phyloP scores from a whole-genome alignment of 2,888 invertebrate species.

The Drosophila limbata region DNA sequence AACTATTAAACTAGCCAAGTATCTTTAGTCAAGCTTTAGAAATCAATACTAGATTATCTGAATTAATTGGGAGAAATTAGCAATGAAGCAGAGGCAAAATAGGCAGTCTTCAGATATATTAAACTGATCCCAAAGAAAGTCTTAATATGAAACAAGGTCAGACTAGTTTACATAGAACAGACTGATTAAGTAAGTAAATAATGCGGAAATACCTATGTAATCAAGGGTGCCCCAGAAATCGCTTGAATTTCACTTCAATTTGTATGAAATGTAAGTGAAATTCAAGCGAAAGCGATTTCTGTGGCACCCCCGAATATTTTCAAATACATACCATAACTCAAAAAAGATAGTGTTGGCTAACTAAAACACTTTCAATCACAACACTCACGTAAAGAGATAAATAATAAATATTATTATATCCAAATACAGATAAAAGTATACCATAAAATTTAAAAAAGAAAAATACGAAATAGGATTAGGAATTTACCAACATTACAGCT shows the following conservation, averaged over 20 bases:
- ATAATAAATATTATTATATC: not conserved
- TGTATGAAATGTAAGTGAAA: no score
- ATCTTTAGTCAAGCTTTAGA: conserved; percentile 3
- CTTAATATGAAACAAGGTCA: not conserved
- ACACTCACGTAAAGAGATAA: not conserved
- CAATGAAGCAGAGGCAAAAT: not conserved
- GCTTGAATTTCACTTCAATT: no score
- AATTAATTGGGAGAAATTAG: not conserved
- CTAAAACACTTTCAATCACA: not conserved
- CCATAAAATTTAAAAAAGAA: not conserved
- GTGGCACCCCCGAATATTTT: no score
- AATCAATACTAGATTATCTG: conserved; percentile 6
- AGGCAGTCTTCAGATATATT: not conserved
- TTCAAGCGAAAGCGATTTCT: no score
- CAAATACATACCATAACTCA: not conserved
- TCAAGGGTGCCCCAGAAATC: no score
- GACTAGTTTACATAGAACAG: not conserved
- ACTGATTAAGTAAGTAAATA: not conserved
- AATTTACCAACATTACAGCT: not conserved
- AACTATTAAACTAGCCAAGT: conserved; percentile 41
- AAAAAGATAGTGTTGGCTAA: conserved; percentile 3
- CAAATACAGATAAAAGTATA: not conserved
- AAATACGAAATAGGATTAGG: not conserved
- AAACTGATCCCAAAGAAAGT: not conserved
- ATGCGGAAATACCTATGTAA: not conserved